These are phyloP conservation scores for Apostichopus japonicus DNA, from an alignment of 35 echinoderm and acorn worm genomes.

Conservation along the genomic window DNA sequence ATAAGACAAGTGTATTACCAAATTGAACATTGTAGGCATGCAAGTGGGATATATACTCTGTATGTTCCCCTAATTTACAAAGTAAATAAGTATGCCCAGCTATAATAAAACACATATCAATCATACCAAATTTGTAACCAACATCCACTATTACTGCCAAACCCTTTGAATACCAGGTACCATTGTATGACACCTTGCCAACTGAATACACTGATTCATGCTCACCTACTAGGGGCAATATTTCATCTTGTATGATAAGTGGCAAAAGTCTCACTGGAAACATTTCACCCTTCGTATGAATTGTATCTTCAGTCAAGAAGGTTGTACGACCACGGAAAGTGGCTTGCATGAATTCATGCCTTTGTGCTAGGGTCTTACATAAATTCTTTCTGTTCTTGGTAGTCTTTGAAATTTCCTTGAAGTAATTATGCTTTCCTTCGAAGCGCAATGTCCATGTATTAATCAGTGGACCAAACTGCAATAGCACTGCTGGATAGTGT, in stretches of 20 bases:
- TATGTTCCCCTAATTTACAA: background rate
- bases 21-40: slow-evolving; percentile 46
- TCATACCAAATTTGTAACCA: slow-evolving; percentile 39
- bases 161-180: slow-evolving; percentile 29
- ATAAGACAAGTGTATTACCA: slow-evolving; percentile 6
- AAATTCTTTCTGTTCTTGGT: slow-evolving; percentile 66
- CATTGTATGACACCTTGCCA: slow-evolving; percentile 19
- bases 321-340: background rate
- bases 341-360: slow-evolving; percentile 61
- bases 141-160: slow-evolving; percentile 10
- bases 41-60: slow-evolving; percentile 14
- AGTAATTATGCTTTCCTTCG: slow-evolving; percentile 58
- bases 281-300: slow-evolving; percentile 24
- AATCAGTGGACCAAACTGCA: slow-evolving; percentile 54
- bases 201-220: background rate
- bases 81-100: background rate
- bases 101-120: slow-evolving; percentile 49
- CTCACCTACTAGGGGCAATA: background rate
- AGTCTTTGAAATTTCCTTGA: slow-evolving; percentile 47
- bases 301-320: background rate
- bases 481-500: slow-evolving; percentile 46
- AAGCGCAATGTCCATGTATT: slow-evolving; percentile 54
- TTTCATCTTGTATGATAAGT: background rate
- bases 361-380: slow-evolving; percentile 52
- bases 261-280: slow-evolving; percentile 54